Base-by-base conservation (phyloP, 2,888 invertebrate genomes). In the Lymantria monacha region DNA sequence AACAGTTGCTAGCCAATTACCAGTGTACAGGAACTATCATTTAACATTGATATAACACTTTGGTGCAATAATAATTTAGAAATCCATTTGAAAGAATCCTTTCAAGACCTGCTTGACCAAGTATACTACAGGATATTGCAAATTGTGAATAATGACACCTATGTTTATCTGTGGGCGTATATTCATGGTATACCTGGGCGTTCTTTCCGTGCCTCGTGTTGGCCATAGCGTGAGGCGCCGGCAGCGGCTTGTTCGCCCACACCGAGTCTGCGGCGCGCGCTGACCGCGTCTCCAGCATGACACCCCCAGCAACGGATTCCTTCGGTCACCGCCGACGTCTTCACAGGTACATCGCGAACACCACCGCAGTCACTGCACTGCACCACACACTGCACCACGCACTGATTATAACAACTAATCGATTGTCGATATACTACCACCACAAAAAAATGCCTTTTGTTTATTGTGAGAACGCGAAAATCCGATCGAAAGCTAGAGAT, bases 281-380 rank as follows among this genome's bases (percentile, higher is more conserved):
- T 80, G 95, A 95, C 92, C 95, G 93, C 92, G 93, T 93, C 88
- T 94, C 94, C 93, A 94, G 93, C 94, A 94, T 94, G 93, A 92
- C 93, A 92, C 91, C 88, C 76, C 79, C 77, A 70, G 72, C 69
- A 66, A 70, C 73, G 69, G 66, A 68, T 64, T 72, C 69, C 67
- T 58, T 67, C 65, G 67, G 74, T 70, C 77, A 77, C 73, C 75
- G 69, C 73, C 69, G 67, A 69, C 68, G 67, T 68, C 75, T 72
- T 86, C 78, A 85, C 82, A 78, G 77, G 75, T 83, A 79, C 88
- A 89, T 88, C 65, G 63, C 76, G 65, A 61, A 61, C 66, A 71
- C 74, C 88, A 88, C 87, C 66, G 63, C 76, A 64, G 59, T 61
- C 66, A 72, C 74, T 67, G 71, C 81, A 78, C 79, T 76, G 73